Evolutionary conservation across 2,113 vertebrate species (phyloP).

Genomic region (Mugil cephalus): DNA sequence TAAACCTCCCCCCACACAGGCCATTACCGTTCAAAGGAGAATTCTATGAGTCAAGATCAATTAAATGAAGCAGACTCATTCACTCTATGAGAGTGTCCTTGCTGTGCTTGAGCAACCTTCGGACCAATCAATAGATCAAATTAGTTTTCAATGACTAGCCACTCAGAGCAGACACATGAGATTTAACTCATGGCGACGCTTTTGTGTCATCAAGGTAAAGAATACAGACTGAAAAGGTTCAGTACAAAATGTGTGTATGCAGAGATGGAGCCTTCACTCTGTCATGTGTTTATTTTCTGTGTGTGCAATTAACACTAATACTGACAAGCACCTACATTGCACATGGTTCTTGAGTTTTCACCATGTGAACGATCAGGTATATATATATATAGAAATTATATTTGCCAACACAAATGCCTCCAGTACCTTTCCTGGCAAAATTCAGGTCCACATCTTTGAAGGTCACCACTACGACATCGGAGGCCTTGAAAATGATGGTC

Average conservation of each 20-base stretch:
- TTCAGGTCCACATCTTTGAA: conserved; percentile 98
- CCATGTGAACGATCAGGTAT: not conserved
- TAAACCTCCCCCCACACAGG: conserved; percentile 14
- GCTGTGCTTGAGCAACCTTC: conserved; percentile 56
- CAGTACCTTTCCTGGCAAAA: conserved; percentile 95
- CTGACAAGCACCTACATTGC: conserved; percentile 5
- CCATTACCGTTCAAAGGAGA: conserved; percentile 32
- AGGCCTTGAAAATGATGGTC: conserved; percentile 97
- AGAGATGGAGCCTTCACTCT: conserved; percentile 17
- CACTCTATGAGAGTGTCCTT: conserved; percentile 62
- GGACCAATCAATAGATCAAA: conserved; percentile 67
- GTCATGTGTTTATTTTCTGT: conserved; percentile 19
- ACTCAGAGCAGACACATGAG: conserved; percentile 54
- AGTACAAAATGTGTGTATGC: conserved; percentile 35
- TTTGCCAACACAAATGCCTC: conserved; percentile 22
- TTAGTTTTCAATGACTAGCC: conserved; percentile 58
- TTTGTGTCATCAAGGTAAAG: conserved; percentile 43
- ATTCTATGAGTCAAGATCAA: conserved; percentile 45
- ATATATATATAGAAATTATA: conserved; percentile 2
- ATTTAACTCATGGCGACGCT: conserved; percentile 45
- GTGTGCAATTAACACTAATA: conserved; percentile 26
- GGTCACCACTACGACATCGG: conserved; percentile 95
- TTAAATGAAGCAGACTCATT: conserved; percentile 56
- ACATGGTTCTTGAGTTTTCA: conserved; percentile 1
- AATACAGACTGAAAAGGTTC: conserved; percentile 45